These are phyloP conservation scores for Porites evermanni DNA, from an alignment of 92 coral and sea anemone genomes.

Conservation along the genomic window DNA sequence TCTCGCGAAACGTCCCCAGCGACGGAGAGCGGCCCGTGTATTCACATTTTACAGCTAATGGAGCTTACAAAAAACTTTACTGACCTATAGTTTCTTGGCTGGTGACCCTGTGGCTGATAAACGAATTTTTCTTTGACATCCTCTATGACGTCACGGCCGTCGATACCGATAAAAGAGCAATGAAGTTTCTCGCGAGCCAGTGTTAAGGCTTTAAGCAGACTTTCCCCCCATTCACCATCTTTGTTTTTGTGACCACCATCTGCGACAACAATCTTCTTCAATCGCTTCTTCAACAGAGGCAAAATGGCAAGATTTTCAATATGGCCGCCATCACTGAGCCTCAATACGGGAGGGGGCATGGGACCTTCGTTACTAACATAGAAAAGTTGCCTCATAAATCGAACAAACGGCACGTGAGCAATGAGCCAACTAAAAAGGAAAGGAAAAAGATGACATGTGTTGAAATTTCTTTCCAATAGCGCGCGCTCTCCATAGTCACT, in stretches of 20 bases:
- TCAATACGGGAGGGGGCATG: constrained; percentile 67
- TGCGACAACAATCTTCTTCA: constrained; percentile 67
- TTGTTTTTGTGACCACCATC: constrained; percentile 65
- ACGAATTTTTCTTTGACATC: constrained; percentile 60
- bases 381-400: constrained; percentile 70
- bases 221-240: constrained; percentile 53
- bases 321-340: constrained; percentile 86
- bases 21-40: too few relatives aligned
- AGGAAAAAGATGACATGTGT: neutral
- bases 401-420: constrained; percentile 65
- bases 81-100: constrained; percentile 60
- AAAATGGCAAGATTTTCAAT: constrained; percentile 80
- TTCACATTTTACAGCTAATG: too few relatives aligned
- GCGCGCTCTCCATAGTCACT: too few relatives aligned
- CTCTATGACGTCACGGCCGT: constrained; percentile 68
- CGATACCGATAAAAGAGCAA: constrained; percentile 73
- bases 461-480: neutral
- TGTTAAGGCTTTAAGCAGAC: constrained; percentile 61
- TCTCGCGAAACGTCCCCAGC: too few relatives aligned
- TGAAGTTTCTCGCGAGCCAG: constrained; percentile 78
- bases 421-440: constrained; percentile 62
- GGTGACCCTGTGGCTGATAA: constrained; percentile 28
- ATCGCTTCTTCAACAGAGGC: constrained; percentile 69
- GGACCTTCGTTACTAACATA: constrained; percentile 63
- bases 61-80: neutral